These are phyloP conservation scores for Agonum fuliginosum DNA, from an alignment of 2,888 invertebrate genomes.

Conservation along the genomic window DNA sequence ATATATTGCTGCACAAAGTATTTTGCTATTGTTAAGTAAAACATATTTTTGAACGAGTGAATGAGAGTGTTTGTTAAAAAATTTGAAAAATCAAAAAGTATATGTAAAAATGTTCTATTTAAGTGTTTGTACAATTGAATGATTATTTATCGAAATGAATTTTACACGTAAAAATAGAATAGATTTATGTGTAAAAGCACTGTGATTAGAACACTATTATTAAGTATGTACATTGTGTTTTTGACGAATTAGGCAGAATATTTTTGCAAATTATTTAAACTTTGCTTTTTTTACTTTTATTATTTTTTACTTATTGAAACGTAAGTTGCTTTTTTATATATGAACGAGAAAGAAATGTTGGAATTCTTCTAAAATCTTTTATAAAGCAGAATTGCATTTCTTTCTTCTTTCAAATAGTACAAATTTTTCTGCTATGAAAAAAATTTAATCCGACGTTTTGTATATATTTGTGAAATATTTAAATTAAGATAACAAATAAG, in stretches of 20 bases:
- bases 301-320: constrained; percentile 25
- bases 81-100: constrained; percentile 58
- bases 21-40: constrained; percentile 59
- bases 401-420: constrained; percentile 58
- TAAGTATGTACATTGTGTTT: constrained; percentile 48
- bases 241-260: constrained; percentile 49
- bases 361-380: constrained; percentile 24
- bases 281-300: constrained; percentile 28
- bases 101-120: constrained; percentile 57
- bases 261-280: constrained; percentile 16
- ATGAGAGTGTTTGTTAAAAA: constrained; percentile 55
- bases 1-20: constrained; percentile 59
- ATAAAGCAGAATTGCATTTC: constrained; percentile 9
- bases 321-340: constrained; percentile 33
- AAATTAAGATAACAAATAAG: constrained; percentile 57
- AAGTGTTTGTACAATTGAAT: constrained; percentile 59
- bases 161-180: constrained; percentile 50
- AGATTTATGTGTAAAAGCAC: constrained; percentile 56
- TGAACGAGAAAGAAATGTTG: constrained; percentile 28
- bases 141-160: constrained; percentile 54
- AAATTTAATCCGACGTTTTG: constrained; percentile 48
- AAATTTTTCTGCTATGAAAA: constrained; percentile 56
- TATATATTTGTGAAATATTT: constrained; percentile 59
- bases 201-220: constrained; percentile 58
- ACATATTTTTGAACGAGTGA: constrained; percentile 52